These are phyloP conservation scores for Carcina quercana DNA, from an alignment of 2,888 invertebrate genomes.

Conservation along the genomic window DNA sequence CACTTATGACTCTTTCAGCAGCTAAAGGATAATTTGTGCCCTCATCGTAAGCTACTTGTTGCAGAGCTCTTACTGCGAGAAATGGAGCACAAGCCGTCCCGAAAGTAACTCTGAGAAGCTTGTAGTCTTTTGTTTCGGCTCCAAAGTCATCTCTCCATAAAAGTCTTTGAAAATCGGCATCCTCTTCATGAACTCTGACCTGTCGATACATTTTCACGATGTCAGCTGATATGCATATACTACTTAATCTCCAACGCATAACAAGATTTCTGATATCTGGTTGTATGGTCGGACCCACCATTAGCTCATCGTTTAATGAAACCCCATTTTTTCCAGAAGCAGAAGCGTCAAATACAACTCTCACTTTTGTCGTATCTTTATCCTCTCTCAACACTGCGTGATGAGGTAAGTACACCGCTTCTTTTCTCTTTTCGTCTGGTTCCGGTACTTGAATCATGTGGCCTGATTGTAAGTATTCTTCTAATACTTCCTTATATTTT, in stretches of 20 bases:
- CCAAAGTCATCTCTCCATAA: neutral
- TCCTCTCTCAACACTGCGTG: slow-evolving; percentile 16
- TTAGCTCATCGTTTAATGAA: slow-evolving; percentile 5
- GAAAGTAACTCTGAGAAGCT: neutral
- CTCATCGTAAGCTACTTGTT: slow-evolving; percentile 13
- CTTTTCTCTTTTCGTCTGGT: neutral
- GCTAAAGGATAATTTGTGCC: slow-evolving; percentile 10
- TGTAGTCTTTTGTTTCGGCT: neutral
- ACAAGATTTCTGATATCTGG: slow-evolving; percentile 20
- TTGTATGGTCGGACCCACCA: slow-evolving; percentile 21
- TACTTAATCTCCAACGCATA: slow-evolving; percentile 16
- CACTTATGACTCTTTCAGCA: slow-evolving; percentile 1
- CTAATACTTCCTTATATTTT: neutral
- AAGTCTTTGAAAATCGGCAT: slow-evolving; percentile 11
- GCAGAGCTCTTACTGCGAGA: slow-evolving; percentile 15
- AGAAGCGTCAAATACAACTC: slow-evolving; percentile 17
- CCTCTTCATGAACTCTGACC: slow-evolving; percentile 12
- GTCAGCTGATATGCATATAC: slow-evolving; percentile 12
- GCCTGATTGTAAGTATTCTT: neutral
- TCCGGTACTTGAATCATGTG: slow-evolving; percentile 1
- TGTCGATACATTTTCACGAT: slow-evolving; percentile 22
- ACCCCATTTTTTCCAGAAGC: neutral
- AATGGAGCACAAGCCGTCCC: slow-evolving; percentile 16
- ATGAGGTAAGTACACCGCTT: slow-evolving; percentile 1
- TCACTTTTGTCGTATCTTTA: slow-evolving; percentile 13